Evolutionary conservation across 2,113 vertebrate species (phyloP).

Genomic region (Penelope pileata): DNA sequence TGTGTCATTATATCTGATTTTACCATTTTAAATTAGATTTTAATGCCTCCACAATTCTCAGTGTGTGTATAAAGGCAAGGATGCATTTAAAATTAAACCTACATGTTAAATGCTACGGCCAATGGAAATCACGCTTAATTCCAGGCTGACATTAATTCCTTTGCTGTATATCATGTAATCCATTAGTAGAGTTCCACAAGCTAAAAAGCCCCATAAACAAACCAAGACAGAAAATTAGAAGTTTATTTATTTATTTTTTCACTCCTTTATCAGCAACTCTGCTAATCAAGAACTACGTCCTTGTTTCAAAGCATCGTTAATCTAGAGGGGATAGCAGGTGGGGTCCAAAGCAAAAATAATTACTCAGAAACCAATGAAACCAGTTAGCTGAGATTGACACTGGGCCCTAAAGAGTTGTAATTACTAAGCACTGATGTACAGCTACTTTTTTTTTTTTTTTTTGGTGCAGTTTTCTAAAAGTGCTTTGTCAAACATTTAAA

Average conservation of each 20-base stretch:
- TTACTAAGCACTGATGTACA: conserved; percentile 40
- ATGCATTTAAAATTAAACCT: conserved; percentile 59
- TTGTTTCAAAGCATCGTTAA: conserved; percentile 63
- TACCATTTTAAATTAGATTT: conserved; percentile 65
- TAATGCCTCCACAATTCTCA: conserved; percentile 28
- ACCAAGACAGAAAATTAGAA: background rate
- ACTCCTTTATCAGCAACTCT: conserved; percentile 39
- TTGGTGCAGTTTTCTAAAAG: conserved; percentile 53
- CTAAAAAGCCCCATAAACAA: background rate
- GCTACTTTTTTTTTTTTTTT: background rate
- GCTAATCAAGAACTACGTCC: conserved; percentile 58
- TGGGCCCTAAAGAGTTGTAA: conserved; percentile 62
- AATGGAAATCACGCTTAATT: conserved; percentile 33
- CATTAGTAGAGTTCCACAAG: background rate
- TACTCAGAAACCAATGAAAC: conserved; percentile 66
- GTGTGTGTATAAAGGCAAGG: conserved; percentile 48
- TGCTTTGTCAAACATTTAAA: conserved; percentile 71
- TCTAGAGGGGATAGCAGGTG: conserved; percentile 56
- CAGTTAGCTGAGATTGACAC: conserved; percentile 62
- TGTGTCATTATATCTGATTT: conserved; percentile 28
- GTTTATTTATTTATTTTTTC: conserved; percentile 38
- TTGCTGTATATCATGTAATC: background rate
- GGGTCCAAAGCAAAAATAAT: conserved; percentile 72
- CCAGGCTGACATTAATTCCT: conserved; percentile 14
- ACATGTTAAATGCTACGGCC: conserved; percentile 22